Base-by-base conservation (phyloP, 2,113 vertebrate genomes). In the Mohoua ochrocephala region DNA sequence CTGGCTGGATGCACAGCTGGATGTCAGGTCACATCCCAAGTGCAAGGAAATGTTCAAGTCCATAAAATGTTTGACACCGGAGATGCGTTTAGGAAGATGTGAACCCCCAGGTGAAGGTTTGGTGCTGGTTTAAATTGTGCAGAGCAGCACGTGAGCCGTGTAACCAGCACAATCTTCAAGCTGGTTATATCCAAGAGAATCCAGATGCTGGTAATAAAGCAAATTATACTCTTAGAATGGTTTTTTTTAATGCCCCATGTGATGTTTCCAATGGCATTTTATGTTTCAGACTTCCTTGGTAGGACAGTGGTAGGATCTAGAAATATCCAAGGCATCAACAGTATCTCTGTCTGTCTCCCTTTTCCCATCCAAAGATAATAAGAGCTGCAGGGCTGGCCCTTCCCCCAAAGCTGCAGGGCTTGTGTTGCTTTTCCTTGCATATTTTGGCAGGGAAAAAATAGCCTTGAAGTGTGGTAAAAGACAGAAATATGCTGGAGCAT, bases 301-400 rank as follows among this genome's bases (percentile, higher is more conserved):
- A 73, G 77, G 84, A 60, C 71, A 49, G 49, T 30, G 14, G 54
- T 56, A 89, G 80, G 71, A 60, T 91, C 80, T 89, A 59, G 95
- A 93, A 93, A 77, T 92, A 90, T 60, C 83, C 0, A 0, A 93
- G 85, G 80, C 59, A 76, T 96, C 81, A 95, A 92, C 82, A 59
- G 70, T 11, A 56, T 91, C 87, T 95, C 88, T 91, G 77, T 84
- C 87, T 95, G 49, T 84, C 78, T 91, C 59, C 33, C 30, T 84
- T 35, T 95, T 86, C 70, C 78, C 68, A 78, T 96, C 95, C 96
- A 95, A 95, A 95, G 89, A 97, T 92, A 96, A 97, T 84, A 96
- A 44, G 78, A 82, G 75, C 93, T 84, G 87, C 89, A 33, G 80
- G 95, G 49, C 42, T 54, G 68, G 93, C 90, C 95, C 87, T 93